A percentile compares a stretch with the other conserved stretches of the same genome.
These are phyloP conservation scores for Grammomys dolichurus DNA, from an alignment of 2,113 vertebrate genomes.

Conservation along the genomic window DNA sequence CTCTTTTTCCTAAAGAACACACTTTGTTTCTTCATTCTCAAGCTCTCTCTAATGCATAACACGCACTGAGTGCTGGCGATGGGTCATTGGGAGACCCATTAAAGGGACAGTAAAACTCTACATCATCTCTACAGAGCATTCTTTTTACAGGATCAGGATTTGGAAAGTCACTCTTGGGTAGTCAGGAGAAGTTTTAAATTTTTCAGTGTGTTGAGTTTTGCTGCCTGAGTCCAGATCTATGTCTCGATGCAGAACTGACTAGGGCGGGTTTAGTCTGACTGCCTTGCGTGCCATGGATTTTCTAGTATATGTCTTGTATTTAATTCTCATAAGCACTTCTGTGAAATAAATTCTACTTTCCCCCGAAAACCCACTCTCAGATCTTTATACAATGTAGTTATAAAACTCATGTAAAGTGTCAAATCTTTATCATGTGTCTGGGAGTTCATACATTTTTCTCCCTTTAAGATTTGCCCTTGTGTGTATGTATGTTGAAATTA, in stretches of 20 bases:
- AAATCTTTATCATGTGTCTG: not conserved
- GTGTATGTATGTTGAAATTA: slow-evolving; percentile 5
- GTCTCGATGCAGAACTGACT: not conserved
- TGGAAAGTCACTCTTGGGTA: slow-evolving; percentile 21
- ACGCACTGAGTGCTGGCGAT: not conserved
- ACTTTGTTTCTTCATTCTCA: not conserved
- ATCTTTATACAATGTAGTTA: not conserved
- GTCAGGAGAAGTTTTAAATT: not conserved
- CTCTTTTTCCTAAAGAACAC: not conserved
- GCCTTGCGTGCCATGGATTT: not conserved
- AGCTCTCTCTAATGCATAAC: not conserved
- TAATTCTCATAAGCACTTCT: slow-evolving; percentile 41
- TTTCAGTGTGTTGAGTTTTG: not conserved
- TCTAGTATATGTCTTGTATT: not conserved
- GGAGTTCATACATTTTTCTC: not conserved
- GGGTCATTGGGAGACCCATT: not conserved
- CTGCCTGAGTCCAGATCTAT: not conserved
- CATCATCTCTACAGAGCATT: not conserved
- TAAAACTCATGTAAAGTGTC: not conserved
- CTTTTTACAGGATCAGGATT: not conserved
- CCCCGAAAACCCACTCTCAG: not conserved
- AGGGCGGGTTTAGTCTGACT: not conserved
- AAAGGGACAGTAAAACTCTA: not conserved
- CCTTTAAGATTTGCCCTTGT: not conserved
- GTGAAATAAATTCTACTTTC: slow-evolving; percentile 32